Evolutionary conservation across 1,140 invertebrate species (phyloP).

Genomic region (Papilio helenus): DNA sequence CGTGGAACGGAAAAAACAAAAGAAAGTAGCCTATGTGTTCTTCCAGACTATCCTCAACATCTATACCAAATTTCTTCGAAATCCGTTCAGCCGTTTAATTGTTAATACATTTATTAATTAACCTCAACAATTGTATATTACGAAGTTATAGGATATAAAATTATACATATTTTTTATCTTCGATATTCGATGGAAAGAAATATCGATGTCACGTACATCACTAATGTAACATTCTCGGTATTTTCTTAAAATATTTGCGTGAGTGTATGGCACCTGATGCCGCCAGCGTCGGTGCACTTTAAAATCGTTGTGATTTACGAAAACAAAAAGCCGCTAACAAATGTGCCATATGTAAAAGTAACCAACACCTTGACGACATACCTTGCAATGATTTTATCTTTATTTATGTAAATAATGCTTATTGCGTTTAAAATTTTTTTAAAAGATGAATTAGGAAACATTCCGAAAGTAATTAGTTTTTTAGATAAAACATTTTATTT

Average conservation of each 20-base stretch:
- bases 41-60: too few relatives aligned
- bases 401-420: neutral
- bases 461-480: too few relatives aligned
- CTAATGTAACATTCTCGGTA: slow-evolving; percentile 68
- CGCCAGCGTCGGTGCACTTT: slow-evolving; percentile 72
- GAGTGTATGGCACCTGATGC: slow-evolving; percentile 80
- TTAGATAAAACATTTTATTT: too few relatives aligned
- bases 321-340: slow-evolving; percentile 70
- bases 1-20: too few relatives aligned
- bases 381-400: neutral
- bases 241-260: slow-evolving; percentile 82
- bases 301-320: slow-evolving; percentile 75
- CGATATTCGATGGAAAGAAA: neutral
- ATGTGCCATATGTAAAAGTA: slow-evolving; percentile 62
- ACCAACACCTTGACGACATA: slow-evolving; percentile 36
- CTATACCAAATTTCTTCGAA: too few relatives aligned
- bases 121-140: neutral
- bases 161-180: neutral
- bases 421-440: neutral
- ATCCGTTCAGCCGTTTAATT: too few relatives aligned
- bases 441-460: neutral
- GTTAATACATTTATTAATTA: neutral
- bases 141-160: neutral
- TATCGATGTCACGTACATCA: slow-evolving; percentile 58
- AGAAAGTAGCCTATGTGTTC: too few relatives aligned